Evolutionary conservation across 2,888 invertebrate genomes (phyloP).

Genomic region (Drosophila anomelani): DNA sequence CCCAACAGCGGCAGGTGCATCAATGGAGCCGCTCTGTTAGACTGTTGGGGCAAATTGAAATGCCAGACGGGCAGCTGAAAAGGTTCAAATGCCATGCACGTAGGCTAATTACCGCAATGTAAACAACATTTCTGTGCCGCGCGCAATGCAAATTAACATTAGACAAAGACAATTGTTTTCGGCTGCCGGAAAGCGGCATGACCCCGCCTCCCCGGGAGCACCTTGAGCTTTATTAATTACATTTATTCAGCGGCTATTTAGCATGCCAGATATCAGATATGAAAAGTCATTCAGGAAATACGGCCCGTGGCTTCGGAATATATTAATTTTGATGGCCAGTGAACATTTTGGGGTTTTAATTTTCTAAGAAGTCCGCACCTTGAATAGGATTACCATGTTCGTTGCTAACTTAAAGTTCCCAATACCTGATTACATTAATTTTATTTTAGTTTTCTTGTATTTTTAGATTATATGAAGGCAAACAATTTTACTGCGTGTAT

Average conservation of each 20-base stretch:
- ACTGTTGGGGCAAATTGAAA: slow-evolving; percentile 40
- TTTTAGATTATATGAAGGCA: too few species aligned
- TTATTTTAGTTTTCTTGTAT: too few species aligned
- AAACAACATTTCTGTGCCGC: slow-evolving; percentile 74
- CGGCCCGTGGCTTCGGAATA: slow-evolving; percentile 11
- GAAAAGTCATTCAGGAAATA: slow-evolving; percentile 48
- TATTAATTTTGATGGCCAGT: slow-evolving; percentile 38
- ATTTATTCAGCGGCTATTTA: slow-evolving; percentile 36
- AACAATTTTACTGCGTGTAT: too few species aligned
- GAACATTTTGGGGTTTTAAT: slow-evolving; percentile 9
- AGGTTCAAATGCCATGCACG: slow-evolving; percentile 70
- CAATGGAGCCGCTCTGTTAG: slow-evolving; percentile 10
- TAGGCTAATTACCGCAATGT: slow-evolving; percentile 78
- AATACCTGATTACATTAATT: neutral
- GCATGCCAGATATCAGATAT: slow-evolving; percentile 47
- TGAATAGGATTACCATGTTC: neutral
- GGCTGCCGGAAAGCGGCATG: slow-evolving; percentile 12
- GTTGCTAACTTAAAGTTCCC: neutral
- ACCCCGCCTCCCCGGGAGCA: neutral
- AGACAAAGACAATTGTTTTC: slow-evolving; percentile 41
- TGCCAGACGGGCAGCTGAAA: slow-evolving; percentile 33
- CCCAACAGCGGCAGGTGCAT: slow-evolving; percentile 48
- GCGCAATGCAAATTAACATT: slow-evolving; percentile 74
- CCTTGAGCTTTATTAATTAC: slow-evolving; percentile 41
- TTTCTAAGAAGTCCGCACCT: slow-evolving; percentile 1